These are phyloP conservation scores for Daphoenositta chrysoptera DNA, from an alignment of 2,113 vertebrate genomes.

Conservation along the genomic window DNA sequence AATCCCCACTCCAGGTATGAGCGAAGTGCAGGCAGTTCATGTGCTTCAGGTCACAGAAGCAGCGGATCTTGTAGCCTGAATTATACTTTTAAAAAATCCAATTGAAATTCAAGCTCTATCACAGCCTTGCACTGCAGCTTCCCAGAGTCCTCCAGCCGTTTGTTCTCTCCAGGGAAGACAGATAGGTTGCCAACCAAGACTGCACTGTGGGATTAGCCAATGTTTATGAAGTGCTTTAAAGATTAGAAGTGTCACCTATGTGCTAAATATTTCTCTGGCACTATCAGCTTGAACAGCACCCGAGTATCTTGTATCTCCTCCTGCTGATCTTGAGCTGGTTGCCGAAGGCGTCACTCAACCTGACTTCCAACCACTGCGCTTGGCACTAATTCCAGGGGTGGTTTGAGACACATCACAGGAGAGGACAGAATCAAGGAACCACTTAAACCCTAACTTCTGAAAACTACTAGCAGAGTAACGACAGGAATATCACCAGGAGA, in stretches of 20 bases:
- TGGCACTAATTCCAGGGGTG: not conserved
- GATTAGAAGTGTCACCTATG: slow-evolving; percentile 46
- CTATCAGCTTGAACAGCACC: slow-evolving; percentile 18
- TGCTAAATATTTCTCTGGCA: slow-evolving; percentile 38
- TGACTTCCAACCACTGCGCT: not conserved
- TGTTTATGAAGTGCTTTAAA: slow-evolving; percentile 45
- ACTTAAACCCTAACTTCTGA: not conserved
- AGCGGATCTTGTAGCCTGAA: not conserved
- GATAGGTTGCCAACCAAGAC: slow-evolving; percentile 10
- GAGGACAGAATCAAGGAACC: not conserved
- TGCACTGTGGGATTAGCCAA: slow-evolving; percentile 16
- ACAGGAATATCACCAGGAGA: not conserved
- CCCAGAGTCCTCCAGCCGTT: not conserved
- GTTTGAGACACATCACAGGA: not conserved
- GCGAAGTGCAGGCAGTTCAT: fast-evolving
- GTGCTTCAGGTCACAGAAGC: not conserved
- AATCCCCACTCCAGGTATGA: not conserved
- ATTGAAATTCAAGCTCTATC: not conserved
- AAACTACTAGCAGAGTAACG: not conserved
- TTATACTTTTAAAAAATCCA: not conserved
- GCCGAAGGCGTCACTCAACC: not conserved
- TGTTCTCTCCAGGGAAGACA: slow-evolving; percentile 11
- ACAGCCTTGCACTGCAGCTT: not conserved
- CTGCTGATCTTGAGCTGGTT: not conserved
- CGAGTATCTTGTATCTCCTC: not conserved